These are phyloP conservation scores for Tenthredo notha DNA, from an alignment of 2,888 invertebrate species.

Conservation along the genomic window DNA sequence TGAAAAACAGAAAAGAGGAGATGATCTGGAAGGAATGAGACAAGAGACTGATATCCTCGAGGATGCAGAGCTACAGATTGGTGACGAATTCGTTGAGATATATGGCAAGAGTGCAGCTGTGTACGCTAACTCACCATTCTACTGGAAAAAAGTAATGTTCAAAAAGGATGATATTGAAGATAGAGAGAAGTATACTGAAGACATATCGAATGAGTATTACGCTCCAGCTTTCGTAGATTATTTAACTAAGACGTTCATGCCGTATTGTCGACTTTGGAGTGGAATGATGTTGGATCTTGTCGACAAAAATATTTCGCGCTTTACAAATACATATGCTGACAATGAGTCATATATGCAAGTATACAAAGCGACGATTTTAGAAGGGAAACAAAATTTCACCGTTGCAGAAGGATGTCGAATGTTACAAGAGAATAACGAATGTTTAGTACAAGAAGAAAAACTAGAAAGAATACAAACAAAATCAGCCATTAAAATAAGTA, in stretches of 20 bases:
- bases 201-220: not conserved
- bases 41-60: too few relatives aligned
- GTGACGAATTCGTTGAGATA: not conserved
- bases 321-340: constrained; percentile 45
- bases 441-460: not conserved
- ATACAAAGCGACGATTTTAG: constrained; percentile 11
- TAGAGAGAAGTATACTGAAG: not conserved
- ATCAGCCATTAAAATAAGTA: not conserved
- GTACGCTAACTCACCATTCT: not conserved
- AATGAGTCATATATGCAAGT: constrained; percentile 31
- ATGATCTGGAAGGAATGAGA: not conserved
- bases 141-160: not conserved
- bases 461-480: not conserved
- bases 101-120: not conserved
- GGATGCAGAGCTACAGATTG: not conserved
- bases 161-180: not conserved
- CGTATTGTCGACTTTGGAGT: constrained; percentile 13
- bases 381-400: not conserved
- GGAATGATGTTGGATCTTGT: constrained; percentile 22
- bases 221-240: not conserved
- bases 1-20: not conserved
- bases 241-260: not conserved
- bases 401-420: not conserved
- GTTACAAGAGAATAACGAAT: not conserved
- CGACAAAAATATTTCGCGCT: constrained; percentile 34